Percentiles rank a stretch among this genome's conserved stretches.
These are phyloP conservation scores for Rhyacophila evoluta DNA, from an alignment of 2,888 invertebrate species.

Conservation along the genomic window DNA sequence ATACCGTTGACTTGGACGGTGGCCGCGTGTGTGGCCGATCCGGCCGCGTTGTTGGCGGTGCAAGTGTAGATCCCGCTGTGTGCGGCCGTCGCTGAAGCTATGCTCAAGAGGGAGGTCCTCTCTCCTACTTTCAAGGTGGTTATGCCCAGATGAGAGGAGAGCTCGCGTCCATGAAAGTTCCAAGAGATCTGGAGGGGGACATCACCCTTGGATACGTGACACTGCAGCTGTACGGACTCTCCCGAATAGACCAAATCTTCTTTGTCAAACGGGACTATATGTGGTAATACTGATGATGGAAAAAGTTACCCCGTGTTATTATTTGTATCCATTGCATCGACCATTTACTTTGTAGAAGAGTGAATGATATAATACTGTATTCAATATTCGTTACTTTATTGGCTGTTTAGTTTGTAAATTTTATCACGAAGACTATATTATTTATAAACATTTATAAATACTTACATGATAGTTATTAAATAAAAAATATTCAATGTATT, in stretches of 20 bases:
- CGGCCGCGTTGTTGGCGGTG: slow-evolving; percentile 76
- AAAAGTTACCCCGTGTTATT: slow-evolving; percentile 19
- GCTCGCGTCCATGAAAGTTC: slow-evolving; percentile 76
- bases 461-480: too few species aligned
- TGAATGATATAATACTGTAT: too few species aligned
- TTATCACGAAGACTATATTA: too few species aligned
- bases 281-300: slow-evolving; percentile 69
- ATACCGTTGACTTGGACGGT: slow-evolving; percentile 78
- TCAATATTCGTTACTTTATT: too few species aligned
- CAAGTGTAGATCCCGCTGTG: slow-evolving; percentile 81
- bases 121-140: slow-evolving; percentile 72
- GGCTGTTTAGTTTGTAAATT: too few species aligned
- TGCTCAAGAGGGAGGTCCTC: slow-evolving; percentile 75
- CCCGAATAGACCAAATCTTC: slow-evolving; percentile 75
- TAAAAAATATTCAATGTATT: too few species aligned
- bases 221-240: slow-evolving; percentile 73
- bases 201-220: slow-evolving; percentile 77
- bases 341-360: too few species aligned
- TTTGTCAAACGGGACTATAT: slow-evolving; percentile 74
- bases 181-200: slow-evolving; percentile 79
- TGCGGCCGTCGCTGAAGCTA: slow-evolving; percentile 73
- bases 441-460: too few species aligned
- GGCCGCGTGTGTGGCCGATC: slow-evolving; percentile 73
- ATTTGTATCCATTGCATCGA: neutral
- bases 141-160: slow-evolving; percentile 70